phyloP scores from a whole-genome alignment of 2,888 invertebrate genomes.

The Xanthia togata region DNA sequence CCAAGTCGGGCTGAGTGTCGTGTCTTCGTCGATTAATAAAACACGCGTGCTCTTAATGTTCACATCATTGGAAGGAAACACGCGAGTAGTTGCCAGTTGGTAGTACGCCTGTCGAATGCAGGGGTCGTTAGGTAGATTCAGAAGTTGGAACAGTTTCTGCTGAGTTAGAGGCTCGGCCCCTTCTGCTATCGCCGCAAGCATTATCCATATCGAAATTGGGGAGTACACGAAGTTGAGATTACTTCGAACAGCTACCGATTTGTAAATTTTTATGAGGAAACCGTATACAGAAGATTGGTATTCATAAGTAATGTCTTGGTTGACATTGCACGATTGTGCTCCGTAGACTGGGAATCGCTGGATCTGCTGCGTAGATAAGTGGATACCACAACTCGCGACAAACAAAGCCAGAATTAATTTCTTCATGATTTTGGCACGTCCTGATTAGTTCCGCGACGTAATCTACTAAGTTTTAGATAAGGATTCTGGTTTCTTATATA shows the following conservation, averaged over 20 bases:
- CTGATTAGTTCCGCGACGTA: neutral
- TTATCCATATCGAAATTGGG: conserved; percentile 52
- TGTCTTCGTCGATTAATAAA: conserved; percentile 63
- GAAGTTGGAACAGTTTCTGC: conserved; percentile 58
- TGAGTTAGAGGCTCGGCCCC: conserved; percentile 50
- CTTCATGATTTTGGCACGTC: conserved; percentile 48
- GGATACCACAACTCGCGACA: conserved; percentile 12
- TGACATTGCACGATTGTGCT: conserved; percentile 4
- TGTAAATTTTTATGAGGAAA: conserved; percentile 17
- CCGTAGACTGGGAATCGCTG: neutral
- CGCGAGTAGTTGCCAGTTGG: conserved; percentile 45
- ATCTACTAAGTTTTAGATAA: conserved; percentile 15
- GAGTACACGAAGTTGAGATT: conserved; percentile 51
- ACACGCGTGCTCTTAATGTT: conserved; percentile 54
- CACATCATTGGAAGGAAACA: conserved; percentile 43
- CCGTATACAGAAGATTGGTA: conserved; percentile 35
- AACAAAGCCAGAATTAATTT: conserved; percentile 14
- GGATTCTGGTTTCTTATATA: conserved; percentile 36
- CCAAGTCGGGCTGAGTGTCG: conserved; percentile 60
- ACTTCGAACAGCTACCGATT: conserved; percentile 10
- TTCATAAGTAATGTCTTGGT: conserved; percentile 20
- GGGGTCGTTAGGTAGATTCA: conserved; percentile 61
- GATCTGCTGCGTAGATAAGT: conserved; percentile 32
- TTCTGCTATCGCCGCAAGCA: conserved; percentile 61
- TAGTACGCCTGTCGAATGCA: conserved; percentile 63